Conservation (phyloP, 2,113 vertebrate genomes). For the Scophthalmus maximus region DNA sequence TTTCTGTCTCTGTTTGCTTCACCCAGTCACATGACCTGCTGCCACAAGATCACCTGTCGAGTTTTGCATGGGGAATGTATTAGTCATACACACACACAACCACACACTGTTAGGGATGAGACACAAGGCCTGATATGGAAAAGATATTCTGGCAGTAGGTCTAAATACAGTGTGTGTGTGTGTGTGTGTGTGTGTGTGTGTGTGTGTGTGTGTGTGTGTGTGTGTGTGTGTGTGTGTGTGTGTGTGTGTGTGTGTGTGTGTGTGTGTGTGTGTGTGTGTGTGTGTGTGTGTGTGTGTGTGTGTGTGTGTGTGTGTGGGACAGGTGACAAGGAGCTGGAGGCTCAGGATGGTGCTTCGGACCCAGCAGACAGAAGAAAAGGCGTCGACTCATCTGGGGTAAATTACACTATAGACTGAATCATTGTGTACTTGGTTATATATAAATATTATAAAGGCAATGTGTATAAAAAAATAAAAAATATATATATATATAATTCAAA, state of each 20-base stretch:
- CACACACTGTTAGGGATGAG: not conserved
- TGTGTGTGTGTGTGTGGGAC: slow-evolving; percentile 20
- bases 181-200: too few relatives aligned
- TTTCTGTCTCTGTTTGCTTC: not conserved
- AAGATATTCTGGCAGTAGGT: too few relatives aligned
- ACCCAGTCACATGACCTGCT: slow-evolving; percentile 24
- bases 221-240: too few relatives aligned
- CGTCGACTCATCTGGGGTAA: slow-evolving; percentile 34
- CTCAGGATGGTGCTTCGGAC: slow-evolving; percentile 14
- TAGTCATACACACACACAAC: not conserved
- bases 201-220: too few relatives aligned
- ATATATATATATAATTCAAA: too few relatives aligned
- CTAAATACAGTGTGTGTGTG: too few relatives aligned
- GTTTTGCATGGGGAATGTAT: slow-evolving; percentile 31
- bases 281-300: slow-evolving; percentile 16
- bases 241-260: too few relatives aligned
- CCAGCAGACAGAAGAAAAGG: slow-evolving; percentile 10
- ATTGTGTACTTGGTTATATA: not conserved
- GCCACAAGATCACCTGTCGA: not conserved
- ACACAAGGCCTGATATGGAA: too few relatives aligned
- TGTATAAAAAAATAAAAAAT: too few relatives aligned
- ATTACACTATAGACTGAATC: not conserved
- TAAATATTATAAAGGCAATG: not conserved
- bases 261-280: too few relatives aligned
- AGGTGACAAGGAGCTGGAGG: slow-evolving; percentile 43